phyloP scores from a whole-genome alignment of 2,797 vertebrate genomes.

The Sphenopsis melanotis region DNA sequence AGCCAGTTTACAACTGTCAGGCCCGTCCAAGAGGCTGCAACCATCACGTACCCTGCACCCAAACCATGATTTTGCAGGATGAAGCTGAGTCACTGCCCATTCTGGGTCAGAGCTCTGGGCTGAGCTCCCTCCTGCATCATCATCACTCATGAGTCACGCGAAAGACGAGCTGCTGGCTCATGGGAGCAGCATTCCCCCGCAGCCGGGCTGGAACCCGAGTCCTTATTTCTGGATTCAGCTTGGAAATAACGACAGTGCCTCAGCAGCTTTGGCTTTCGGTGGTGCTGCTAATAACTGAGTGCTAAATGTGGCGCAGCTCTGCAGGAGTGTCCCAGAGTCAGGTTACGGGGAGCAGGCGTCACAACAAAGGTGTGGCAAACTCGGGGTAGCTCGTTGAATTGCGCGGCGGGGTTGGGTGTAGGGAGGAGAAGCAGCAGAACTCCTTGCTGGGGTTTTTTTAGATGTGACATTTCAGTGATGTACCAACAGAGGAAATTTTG shows the following conservation, averaged over 20 bases:
- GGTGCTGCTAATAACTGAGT: slow-evolving; percentile 17
- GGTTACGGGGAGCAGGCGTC: slow-evolving; percentile 45
- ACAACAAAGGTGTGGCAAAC: slow-evolving; percentile 62
- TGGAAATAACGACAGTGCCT: slow-evolving; percentile 30
- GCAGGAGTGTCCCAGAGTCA: not conserved
- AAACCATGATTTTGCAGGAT: not conserved
- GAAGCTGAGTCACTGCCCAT: slow-evolving; percentile 38
- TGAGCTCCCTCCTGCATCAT: not conserved
- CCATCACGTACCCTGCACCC: not conserved
- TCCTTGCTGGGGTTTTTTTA: slow-evolving; percentile 55
- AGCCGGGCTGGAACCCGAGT: slow-evolving; percentile 19
- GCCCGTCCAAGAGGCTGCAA: not conserved
- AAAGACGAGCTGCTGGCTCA: not conserved
- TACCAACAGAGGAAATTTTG: slow-evolving; percentile 76
- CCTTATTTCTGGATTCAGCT: slow-evolving; percentile 10
- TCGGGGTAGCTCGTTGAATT: slow-evolving; percentile 1
- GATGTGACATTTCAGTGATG: slow-evolving; percentile 68
- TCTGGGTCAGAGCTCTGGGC: not conserved
- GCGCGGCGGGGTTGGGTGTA: not conserved
- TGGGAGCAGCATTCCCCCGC: not conserved
- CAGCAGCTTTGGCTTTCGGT: slow-evolving; percentile 26
- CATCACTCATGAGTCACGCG: not conserved
- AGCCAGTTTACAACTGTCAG: not conserved
- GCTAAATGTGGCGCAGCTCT: slow-evolving; percentile 46
- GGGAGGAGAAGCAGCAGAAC: slow-evolving; percentile 30